Conservation (phyloP, 2,888 invertebrate species). For the Cremastinae sp. region DNA sequence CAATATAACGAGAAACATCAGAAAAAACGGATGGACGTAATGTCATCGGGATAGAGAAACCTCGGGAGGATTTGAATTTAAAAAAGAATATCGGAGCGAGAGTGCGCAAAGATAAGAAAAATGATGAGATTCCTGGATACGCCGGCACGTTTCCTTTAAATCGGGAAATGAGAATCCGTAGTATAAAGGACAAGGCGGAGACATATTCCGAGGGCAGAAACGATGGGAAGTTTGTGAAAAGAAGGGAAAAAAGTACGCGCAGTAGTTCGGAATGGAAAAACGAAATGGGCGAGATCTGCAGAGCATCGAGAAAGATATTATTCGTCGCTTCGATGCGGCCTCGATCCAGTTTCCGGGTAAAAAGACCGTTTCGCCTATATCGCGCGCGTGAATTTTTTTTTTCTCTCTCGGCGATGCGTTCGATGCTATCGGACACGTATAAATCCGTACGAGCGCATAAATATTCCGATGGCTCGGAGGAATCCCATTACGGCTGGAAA, state of each 20-base stretch:
- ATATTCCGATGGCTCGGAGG: constrained; percentile 17
- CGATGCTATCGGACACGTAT: constrained; percentile 15
- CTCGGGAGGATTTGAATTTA: constrained; percentile 16
- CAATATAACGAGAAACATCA: too few species aligned
- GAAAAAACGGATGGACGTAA: too few species aligned
- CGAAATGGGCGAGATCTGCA: constrained; percentile 23
- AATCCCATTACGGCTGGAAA: constrained; percentile 43
- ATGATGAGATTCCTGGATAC: constrained; percentile 23
- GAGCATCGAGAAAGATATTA: constrained; percentile 38
- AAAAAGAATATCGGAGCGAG: neutral
- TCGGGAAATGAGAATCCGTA: constrained; percentile 37
- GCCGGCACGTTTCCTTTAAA: constrained; percentile 19
- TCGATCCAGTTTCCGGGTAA: constrained; percentile 60
- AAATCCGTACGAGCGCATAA: neutral
- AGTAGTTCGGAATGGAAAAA: constrained; percentile 29
- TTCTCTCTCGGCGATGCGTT: constrained; percentile 28
- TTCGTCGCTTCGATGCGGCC: constrained; percentile 52
- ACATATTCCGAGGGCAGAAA: constrained; percentile 14
- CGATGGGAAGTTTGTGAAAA: constrained; percentile 34
- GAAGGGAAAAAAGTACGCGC: constrained; percentile 7
- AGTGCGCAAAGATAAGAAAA: neutral
- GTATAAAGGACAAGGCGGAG: constrained; percentile 19
- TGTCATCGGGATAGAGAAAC: too few species aligned
- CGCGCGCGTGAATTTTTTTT: constrained; percentile 33
- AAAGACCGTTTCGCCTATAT: constrained; percentile 48